phyloP scores from a whole-genome alignment of 2,113 vertebrate species.

The Xiphophorus hellerii region DNA sequence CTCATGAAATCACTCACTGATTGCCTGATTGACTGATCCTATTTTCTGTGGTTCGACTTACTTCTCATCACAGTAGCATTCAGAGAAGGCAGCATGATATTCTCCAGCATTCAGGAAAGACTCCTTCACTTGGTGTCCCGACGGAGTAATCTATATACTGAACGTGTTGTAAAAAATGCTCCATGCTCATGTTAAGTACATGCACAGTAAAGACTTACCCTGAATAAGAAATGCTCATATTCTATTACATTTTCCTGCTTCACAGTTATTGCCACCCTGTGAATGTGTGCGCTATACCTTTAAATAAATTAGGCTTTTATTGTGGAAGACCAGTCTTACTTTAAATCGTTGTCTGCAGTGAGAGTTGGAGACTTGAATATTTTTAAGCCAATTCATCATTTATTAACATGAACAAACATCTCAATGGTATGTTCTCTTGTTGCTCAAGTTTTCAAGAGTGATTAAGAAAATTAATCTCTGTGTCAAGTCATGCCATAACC shows the following conservation, averaged over 20 bases:
- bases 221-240: background rate
- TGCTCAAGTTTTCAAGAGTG: no score
- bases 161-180: background rate
- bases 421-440: no score
- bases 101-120: background rate
- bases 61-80: slow-evolving; percentile 3
- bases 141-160: background rate
- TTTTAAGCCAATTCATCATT: no score
- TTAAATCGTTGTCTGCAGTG: no score
- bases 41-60: slow-evolving; percentile 7
- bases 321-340: no score
- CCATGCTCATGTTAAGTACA: background rate
- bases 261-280: background rate
- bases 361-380: no score
- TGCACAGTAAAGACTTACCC: background rate
- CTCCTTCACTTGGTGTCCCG: background rate
- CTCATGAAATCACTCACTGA: background rate
- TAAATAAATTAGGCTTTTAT: no score
- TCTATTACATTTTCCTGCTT: background rate
- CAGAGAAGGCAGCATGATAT: background rate
- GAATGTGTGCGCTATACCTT: background rate
- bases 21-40: slow-evolving; percentile 9
- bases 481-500: no score
- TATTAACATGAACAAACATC: no score
- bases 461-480: no score